Evolutionary conservation across 2,797 vertebrate genomes (phyloP).

Genomic region (Microctenopoma steveboyesi): DNA sequence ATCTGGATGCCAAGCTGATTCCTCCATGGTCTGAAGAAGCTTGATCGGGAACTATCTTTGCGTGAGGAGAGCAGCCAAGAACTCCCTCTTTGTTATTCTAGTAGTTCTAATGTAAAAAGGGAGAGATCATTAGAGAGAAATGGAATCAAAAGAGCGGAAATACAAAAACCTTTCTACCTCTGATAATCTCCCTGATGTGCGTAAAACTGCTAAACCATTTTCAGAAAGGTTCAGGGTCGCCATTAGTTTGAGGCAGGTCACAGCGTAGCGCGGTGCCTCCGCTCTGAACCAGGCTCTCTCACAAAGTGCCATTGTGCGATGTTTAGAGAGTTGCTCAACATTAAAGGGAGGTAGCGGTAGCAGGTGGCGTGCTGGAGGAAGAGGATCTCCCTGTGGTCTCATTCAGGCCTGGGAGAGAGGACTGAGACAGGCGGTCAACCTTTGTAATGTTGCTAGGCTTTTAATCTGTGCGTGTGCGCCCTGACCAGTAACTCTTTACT

Average conservation of each 20-base stretch:
- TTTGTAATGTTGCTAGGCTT: constrained; percentile 78
- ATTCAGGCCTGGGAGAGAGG: constrained; percentile 73
- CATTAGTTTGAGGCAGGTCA: constrained; percentile 38
- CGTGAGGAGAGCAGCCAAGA: no score
- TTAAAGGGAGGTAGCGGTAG: constrained; percentile 70
- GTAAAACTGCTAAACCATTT: constrained; percentile 18
- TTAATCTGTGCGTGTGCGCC: constrained; percentile 73
- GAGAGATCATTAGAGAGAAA: no score
- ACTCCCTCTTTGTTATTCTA: no score
- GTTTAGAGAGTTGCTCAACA: constrained; percentile 68
- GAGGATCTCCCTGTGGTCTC: constrained; percentile 78
- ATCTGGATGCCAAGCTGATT: no score
- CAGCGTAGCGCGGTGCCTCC: constrained; percentile 38
- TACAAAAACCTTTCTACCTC: no score
- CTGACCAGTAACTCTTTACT: constrained; percentile 64
- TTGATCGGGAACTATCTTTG: no score
- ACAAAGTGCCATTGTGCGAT: constrained; percentile 71
- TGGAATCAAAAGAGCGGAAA: no score
- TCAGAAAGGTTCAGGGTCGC: constrained; percentile 12
- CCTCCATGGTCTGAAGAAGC: no score
- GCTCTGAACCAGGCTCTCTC: constrained; percentile 59
- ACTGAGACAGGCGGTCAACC: constrained; percentile 80
- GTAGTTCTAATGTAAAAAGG: no score
- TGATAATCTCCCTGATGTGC: constrained; percentile 1
- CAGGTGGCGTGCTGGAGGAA: constrained; percentile 77